Percentiles rank a stretch among this genome's conserved stretches.
These are phyloP conservation scores for Drosophila stalkeri DNA, from an alignment of 2,888 invertebrate genomes.

Conservation along the genomic window DNA sequence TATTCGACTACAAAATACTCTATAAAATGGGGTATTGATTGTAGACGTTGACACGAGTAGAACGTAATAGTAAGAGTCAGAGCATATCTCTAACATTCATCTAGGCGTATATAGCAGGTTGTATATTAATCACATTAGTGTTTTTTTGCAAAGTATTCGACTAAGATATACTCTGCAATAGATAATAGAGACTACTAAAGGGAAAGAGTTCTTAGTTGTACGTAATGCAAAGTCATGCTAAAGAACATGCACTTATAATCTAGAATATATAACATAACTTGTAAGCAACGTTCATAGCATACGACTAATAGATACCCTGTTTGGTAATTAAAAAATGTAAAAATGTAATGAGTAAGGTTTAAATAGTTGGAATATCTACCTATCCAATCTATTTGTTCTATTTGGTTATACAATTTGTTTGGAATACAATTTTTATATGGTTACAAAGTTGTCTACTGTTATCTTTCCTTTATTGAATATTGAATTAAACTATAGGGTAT, in stretches of 20 bases:
- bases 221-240: too few species aligned
- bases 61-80: background rate
- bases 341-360: background rate
- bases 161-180: background rate
- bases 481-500: background rate
- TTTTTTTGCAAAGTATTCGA: background rate
- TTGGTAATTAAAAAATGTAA: background rate
- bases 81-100: conserved; percentile 3
- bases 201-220: too few species aligned
- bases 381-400: background rate
- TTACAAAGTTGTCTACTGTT: background rate
- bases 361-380: background rate
- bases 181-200: too few species aligned
- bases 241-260: too few species aligned
- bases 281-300: too few species aligned
- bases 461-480: background rate
- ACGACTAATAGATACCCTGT: background rate
- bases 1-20: background rate
- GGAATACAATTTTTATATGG: too few species aligned
- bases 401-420: background rate
- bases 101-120: background rate
- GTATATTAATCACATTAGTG: conserved; percentile 5
- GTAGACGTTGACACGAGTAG: too few species aligned
- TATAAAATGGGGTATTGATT: background rate
- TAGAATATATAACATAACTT: too few species aligned